Conservation (phyloP, 1,140 invertebrate species). For the Drosophila pectinifera region DNA sequence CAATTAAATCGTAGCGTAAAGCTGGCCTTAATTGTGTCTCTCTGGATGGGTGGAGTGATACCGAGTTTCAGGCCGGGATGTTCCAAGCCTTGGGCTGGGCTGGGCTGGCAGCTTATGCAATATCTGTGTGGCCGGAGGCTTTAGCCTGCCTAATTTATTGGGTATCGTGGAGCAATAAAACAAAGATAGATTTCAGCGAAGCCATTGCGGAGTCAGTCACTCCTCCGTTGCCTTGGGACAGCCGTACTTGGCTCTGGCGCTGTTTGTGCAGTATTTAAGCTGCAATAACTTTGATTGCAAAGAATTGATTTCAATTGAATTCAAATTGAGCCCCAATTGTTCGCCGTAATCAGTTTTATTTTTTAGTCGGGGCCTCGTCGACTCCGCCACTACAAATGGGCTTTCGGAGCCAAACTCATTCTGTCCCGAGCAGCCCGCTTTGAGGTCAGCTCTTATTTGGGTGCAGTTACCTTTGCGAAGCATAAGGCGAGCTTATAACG, state of each 20-base stretch:
- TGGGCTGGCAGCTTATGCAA: slow-evolving; percentile 10
- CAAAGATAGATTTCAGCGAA: slow-evolving; percentile 3
- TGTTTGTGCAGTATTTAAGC: slow-evolving; percentile 22
- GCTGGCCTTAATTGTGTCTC: slow-evolving; percentile 2
- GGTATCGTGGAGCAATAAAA: slow-evolving; percentile 13
- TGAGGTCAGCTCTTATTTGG: slow-evolving; percentile 39
- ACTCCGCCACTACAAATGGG: not conserved
- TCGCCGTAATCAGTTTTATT: slow-evolving; percentile 47
- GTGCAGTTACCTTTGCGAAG: slow-evolving; percentile 32
- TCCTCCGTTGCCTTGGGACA: slow-evolving; percentile 23
- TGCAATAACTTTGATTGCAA: slow-evolving; percentile 53
- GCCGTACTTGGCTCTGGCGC: slow-evolving; percentile 10
- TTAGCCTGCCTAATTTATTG: slow-evolving; percentile 20
- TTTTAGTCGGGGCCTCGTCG: slow-evolving; percentile 15
- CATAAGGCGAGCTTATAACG: slow-evolving; percentile 29
- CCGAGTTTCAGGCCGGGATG: not conserved
- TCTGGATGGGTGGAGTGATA: not conserved
- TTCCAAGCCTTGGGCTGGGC: not conserved
- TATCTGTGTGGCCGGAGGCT: slow-evolving; percentile 8
- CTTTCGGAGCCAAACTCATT: slow-evolving; percentile 14
- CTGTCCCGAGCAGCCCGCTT: slow-evolving; percentile 11
- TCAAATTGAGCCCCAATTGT: slow-evolving; percentile 58
- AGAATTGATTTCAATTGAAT: slow-evolving; percentile 54
- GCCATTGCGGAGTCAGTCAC: slow-evolving; percentile 17
- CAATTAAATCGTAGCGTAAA: slow-evolving; percentile 21